Evolutionary conservation across 2,113 vertebrate genomes (phyloP), one percentile per base, ranked within the genome.

Genomic region (Climacteris rufus): DNA sequence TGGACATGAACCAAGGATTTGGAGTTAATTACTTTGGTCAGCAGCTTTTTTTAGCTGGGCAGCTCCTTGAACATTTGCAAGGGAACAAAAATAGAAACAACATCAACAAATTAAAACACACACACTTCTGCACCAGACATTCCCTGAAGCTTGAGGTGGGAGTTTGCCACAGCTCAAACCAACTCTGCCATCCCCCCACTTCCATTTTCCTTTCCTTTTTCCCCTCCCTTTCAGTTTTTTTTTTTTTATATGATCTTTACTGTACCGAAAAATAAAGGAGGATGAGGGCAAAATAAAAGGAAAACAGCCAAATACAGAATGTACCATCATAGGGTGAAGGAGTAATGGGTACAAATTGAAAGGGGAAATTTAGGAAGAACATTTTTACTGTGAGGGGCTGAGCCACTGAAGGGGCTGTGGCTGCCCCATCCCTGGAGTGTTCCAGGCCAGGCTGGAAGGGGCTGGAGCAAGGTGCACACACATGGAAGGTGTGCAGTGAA

Each of bases 21-120:
- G 30, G 35, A 84, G 69, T 68, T 82, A 75, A 89, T 89, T 71
- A 87, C 82, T 68, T 65, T 21, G 74, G 60, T 49, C 37, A 87
- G 52, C 44, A 93, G 52, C 21, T 89, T 83, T 91, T 92, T 83
- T 93, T 87, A 91, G 81, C 77, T 70, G 56, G 64, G 92, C 72
- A 69, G 81, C 3, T 2, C 42, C 44, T 53, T 35, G 52, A 94
- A 63, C 56, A 42, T 70, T 83, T 81, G 87, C 69, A 81, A 94
- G 64, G 28, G 69, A 65, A 59, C 6, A 4, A 69, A 95, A 96
- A 95, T 35, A 91, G 92, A 64, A 96, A 57, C 39, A 56, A 18
- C 39, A 84, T 22, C 61, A 53, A 79, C 31, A 64, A 86, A 77
- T 83, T 49, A 44, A 79, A 83, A 79, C 9, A 44, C 7, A 56